Evolutionary conservation across 2,113 vertebrate species (phyloP), one percentile per base, ranked within the genome.

Genomic region (Lycaon pictus): DNA sequence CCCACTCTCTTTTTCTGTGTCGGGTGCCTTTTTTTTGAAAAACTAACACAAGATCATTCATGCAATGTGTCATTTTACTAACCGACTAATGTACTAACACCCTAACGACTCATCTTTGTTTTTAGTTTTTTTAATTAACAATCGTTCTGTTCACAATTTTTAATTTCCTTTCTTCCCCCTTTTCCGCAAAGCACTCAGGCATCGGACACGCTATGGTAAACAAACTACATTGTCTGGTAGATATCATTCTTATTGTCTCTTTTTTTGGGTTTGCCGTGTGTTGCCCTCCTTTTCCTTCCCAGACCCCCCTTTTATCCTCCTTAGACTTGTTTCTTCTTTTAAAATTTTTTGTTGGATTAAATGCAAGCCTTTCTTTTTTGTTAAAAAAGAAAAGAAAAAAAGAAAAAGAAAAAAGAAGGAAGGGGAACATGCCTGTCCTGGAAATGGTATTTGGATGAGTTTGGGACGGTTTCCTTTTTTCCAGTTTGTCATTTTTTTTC

Each of bases 151-250:
- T 99, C 99, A 99, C 99, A 98, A 99, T 99, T 99, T 99, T 99
- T 99, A 99, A 99, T 99, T 99, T 99, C 99, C 99, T 99, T 99
- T 99, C 99, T 99, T 99, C 99, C 99, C 99, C 99, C 99, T 99
- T 99, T 99, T 99, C 98, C 99, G 99, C 99, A 99, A 99, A 99
- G 99, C 99, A 99, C 99, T 99, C 99, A 99, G 99, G 99, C 99
- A 99, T 99, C 99, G 99, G 99, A 99, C 99, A 99, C 99, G 99
- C 99, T 99, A 99, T 99, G 99, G 99, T 99, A 99, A 99, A 99
- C 99, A 99, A 99, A 99, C 99, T 99, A 99, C 99, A 99, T 99
- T 99, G 99, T 99, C 99, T 99, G 99, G 99, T 99, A 99, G 99
- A 99, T 99, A 99, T 99, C 99, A 99, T 99, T 99, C 99, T 99